Evolutionary conservation across 2,797 vertebrate genomes (phyloP), one percentile per base, ranked within the genome.

Genomic region (Anolis apletophallus): DNA sequence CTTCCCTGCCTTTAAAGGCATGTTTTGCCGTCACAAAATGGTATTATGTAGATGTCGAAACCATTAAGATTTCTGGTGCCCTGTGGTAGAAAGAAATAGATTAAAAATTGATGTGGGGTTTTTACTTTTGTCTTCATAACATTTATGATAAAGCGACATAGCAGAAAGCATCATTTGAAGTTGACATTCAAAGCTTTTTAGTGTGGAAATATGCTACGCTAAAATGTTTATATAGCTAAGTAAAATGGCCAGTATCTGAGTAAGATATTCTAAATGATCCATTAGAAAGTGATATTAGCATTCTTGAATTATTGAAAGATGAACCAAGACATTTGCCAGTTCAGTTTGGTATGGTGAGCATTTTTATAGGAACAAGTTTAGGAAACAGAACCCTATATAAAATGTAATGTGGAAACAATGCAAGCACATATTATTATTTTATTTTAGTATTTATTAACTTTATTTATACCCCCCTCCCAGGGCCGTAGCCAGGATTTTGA

Each of bases 91-190:
- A 96, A 95, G 94, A 95, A 96, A 96, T 97, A 96, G 96, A 97
- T 96, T 97, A 97, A 97, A 96, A 96, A 96, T 97, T 96, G 96
- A 96, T 97, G 96, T 96, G 96, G 94, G 90, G 93, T 93, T 95
- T 93, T 92, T 95, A 91, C 95, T 90, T 96, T 96, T 96, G 94
- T 96, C 94, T 95, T 92, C 89, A 86, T 96, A 97, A 95, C 96
- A 96, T 96, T 96, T 96, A 93, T 93, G 96, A 95, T 95, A 95
- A n/a, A 96, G 94, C 90, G 88, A 94, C 95, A 89, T 87, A 90
- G 93, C 91, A 94, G 94, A 95, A 95, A 95, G 84, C 94, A 93
- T 94, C 91, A 93, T 94, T 95, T 93, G 94, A 88, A 95, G 95
- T 95, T 95, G 95, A 91, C 95, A 93, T 96, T 96, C 96, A 95